Conservation (phyloP, 2,113 vertebrate species). For the Myodes glareolus region DNA sequence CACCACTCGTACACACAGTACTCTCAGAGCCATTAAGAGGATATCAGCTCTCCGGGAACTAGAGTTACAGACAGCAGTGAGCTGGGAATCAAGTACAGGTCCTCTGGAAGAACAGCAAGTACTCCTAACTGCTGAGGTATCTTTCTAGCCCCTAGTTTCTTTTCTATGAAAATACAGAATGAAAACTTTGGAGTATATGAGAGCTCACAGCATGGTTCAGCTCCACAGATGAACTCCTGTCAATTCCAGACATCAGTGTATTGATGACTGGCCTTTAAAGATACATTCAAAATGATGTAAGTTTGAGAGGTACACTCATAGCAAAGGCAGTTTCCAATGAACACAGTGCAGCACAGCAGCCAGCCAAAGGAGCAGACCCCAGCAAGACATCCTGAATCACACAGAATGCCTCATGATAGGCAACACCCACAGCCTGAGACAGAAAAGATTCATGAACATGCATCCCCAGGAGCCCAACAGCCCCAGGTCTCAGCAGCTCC, state of each 20-base stretch:
- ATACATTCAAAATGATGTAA: neutral
- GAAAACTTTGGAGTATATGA: neutral
- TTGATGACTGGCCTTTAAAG: neutral
- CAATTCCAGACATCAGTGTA: neutral
- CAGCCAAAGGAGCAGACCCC: neutral
- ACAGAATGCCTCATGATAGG: rapidly evolving
- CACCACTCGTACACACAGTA: neutral
- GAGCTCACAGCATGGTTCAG: neutral
- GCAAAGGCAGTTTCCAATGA: neutral
- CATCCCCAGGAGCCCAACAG: neutral
- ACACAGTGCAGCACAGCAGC: neutral
- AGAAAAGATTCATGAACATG: neutral
- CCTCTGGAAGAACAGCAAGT: neutral
- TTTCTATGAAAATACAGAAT: neutral
- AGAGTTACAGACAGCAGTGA: neutral
- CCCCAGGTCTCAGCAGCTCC: neutral
- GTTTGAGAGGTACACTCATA: neutral
- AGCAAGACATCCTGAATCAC: neutral
- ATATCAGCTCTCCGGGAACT: neutral
- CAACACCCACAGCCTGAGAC: rapidly evolving
- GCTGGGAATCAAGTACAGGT: neutral
- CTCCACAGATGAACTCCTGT: neutral
- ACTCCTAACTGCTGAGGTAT: neutral
- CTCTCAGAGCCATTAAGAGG: neutral
- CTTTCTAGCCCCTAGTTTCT: neutral